Conservation (phyloP, 2,797 vertebrate species). For the Artibeus lituratus region DNA sequence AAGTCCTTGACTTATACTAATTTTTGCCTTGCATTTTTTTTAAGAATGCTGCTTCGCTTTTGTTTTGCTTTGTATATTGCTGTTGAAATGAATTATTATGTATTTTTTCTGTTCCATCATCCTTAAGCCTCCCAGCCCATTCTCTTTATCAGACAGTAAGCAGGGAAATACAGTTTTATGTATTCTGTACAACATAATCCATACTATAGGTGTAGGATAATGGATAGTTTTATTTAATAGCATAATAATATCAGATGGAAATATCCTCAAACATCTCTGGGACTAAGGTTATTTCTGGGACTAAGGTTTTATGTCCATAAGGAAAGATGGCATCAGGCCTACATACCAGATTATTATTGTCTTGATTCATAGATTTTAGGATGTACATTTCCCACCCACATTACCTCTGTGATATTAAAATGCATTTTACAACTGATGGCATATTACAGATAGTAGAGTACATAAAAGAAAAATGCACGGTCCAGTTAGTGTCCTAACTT, state of each 20-base stretch:
- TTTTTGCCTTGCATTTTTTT: neutral
- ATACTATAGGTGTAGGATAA: neutral
- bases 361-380: neutral
- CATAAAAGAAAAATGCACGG: neutral
- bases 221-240: neutral
- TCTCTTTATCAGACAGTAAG: neutral
- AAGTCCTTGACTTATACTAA: neutral
- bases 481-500: neutral
- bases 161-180: neutral
- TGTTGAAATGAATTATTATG: neutral
- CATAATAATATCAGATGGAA: neutral
- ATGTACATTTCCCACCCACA: neutral
- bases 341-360: neutral
- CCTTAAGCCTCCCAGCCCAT: neutral
- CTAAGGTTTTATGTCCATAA: neutral
- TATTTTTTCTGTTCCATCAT: too few species aligned
- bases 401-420: neutral
- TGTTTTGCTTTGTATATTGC: neutral
- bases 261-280: neutral
- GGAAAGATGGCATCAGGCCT: neutral
- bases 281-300: neutral
- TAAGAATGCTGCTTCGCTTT: neutral
- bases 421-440: neutral
- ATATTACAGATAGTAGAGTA: neutral
- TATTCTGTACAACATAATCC: neutral